phyloP scores from a whole-genome alignment of 2,888 invertebrate species.

The Anaspis maculata region DNA sequence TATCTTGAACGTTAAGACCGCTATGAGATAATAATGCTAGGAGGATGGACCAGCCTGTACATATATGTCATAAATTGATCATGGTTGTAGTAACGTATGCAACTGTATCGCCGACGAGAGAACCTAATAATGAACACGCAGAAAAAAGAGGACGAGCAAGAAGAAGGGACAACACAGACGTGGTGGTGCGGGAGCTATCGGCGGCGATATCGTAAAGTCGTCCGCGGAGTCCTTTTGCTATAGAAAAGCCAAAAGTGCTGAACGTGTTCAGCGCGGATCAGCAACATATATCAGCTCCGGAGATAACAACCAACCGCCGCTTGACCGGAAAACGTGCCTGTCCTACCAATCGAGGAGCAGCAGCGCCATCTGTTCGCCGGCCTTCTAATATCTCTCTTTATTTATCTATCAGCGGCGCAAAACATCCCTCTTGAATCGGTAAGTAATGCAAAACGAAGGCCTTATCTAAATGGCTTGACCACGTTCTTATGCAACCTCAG shows the following conservation, averaged over 20 bases:
- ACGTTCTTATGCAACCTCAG: conserved; percentile 34
- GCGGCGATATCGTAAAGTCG: conserved; percentile 12
- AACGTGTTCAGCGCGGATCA: conserved; percentile 14
- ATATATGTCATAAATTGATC: too few species aligned
- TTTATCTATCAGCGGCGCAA: conserved; percentile 40
- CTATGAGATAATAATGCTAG: too few species aligned
- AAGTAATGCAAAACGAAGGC: conserved; percentile 33
- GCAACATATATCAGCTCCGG: conserved; percentile 18
- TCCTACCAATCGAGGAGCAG: conserved; percentile 27
- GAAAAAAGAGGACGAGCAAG: too few species aligned
- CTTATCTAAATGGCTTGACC: conserved; percentile 40
- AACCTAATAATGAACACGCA: too few species aligned
- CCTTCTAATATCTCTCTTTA: conserved; percentile 37
- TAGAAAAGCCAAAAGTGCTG: conserved; percentile 13
- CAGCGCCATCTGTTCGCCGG: conserved; percentile 27
- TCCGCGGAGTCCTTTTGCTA: not conserved
- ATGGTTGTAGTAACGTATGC: too few species aligned
- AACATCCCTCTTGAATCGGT: conserved; percentile 28
- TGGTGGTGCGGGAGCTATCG: conserved; percentile 9
- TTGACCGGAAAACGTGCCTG: conserved; percentile 24
- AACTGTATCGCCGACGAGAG: too few species aligned
- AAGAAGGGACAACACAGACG: too few species aligned
- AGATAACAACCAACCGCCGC: conserved; percentile 19
- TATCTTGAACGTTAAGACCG: too few species aligned
- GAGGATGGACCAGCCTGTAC: too few species aligned